These are phyloP conservation scores for Stenichneumon culpator DNA, from an alignment of 2,888 invertebrate genomes.

Conservation along the genomic window DNA sequence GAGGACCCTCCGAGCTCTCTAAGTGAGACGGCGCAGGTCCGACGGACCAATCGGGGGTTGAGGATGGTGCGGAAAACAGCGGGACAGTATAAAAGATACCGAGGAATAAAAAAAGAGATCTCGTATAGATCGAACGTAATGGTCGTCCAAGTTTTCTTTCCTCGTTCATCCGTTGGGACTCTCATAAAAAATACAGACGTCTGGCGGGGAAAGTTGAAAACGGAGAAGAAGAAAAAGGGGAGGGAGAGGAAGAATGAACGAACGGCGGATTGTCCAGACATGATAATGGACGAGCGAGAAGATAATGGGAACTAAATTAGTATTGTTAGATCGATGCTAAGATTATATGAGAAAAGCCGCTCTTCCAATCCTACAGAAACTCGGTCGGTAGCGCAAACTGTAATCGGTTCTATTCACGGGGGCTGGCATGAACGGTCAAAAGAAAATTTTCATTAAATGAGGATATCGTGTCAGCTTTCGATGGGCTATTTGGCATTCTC, in stretches of 20 bases:
- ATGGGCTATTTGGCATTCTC: too few species aligned
- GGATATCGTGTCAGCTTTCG: too few species aligned
- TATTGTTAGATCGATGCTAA: not conserved
- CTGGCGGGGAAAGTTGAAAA: not conserved
- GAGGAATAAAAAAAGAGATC: constrained; percentile 22
- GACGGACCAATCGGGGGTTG: constrained; percentile 21
- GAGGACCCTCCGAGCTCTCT: constrained; percentile 53
- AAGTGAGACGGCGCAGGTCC: constrained; percentile 34
- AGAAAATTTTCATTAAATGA: too few species aligned
- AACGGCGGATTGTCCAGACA: not conserved
- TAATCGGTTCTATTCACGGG: not conserved
- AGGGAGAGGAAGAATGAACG: not conserved
- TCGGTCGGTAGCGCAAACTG: not conserved
- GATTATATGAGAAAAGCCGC: not conserved
- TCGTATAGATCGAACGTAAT: constrained; percentile 43
- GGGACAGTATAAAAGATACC: constrained; percentile 13
- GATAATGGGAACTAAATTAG: not conserved
- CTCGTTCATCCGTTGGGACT: not conserved
- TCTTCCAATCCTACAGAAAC: not conserved
- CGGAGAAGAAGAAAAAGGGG: not conserved
- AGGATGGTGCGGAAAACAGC: constrained; percentile 36
- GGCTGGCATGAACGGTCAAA: not conserved
- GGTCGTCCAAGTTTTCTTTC: constrained; percentile 18
- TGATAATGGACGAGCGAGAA: not conserved
- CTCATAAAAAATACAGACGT: not conserved